phyloP scores from a whole-genome alignment of 2,888 invertebrate genomes.

The Drosophila neoperkinsi region DNA sequence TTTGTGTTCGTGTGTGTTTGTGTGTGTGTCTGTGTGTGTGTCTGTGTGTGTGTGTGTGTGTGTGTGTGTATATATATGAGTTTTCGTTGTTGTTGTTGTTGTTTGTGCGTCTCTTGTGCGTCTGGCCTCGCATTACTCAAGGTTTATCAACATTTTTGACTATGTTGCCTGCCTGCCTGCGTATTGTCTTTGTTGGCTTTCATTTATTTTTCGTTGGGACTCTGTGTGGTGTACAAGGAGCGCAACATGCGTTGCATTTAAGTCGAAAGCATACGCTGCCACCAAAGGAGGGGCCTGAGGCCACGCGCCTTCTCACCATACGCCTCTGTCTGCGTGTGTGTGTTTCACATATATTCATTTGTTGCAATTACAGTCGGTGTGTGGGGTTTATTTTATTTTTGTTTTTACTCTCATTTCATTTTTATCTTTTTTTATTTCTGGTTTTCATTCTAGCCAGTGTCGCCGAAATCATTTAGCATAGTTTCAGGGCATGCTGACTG shows the following conservation, averaged over 20 bases:
- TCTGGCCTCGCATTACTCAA: constrained; percentile 30
- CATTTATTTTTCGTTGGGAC: constrained; percentile 2
- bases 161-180: constrained; percentile 1
- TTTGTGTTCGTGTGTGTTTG: constrained; percentile 26
- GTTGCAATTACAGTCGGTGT: constrained; percentile 70
- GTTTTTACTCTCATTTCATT: constrained; percentile 5
- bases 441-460: constrained; percentile 42
- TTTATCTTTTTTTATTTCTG: constrained; percentile 29
- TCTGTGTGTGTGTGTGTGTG: too few relatives aligned
- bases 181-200: constrained; percentile 15
- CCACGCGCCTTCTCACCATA: constrained; percentile 1
- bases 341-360: constrained; percentile 72
- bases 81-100: background rate
- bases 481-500: constrained; percentile 33
- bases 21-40: background rate
- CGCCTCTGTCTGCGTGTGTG: constrained; percentile 15
- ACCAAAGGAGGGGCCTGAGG: constrained; percentile 5
- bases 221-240: constrained; percentile 44
- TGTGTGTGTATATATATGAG: constrained; percentile 7
- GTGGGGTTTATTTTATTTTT: constrained; percentile 15
- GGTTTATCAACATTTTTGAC: constrained; percentile 49
- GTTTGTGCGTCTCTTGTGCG: constrained; percentile 11
- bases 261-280: constrained; percentile 22
- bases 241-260: constrained; percentile 72
- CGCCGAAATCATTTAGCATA: constrained; percentile 66